Conservation (phyloP, 2,113 vertebrate genomes). For the Mobula birostris region DNA sequence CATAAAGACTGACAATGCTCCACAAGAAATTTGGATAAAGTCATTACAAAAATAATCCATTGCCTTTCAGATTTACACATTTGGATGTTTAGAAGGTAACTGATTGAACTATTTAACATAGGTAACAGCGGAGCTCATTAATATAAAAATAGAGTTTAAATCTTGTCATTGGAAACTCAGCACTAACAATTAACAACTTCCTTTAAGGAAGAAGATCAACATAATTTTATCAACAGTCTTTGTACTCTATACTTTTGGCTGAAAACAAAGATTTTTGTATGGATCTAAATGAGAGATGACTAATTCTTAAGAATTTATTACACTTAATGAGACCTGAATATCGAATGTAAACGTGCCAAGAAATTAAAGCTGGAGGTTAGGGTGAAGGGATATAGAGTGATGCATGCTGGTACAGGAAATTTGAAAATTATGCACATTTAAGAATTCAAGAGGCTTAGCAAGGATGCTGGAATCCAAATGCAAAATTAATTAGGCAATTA, state of each 20-base stretch:
- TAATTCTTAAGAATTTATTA: not conserved
- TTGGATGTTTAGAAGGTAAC: not conserved
- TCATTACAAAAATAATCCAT: not conserved
- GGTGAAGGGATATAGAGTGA: not conserved
- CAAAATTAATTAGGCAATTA: conserved; percentile 26
- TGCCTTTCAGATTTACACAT: not conserved
- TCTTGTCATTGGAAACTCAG: not conserved
- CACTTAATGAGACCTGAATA: not conserved
- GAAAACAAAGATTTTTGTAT: not conserved
- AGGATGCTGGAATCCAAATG: conserved; percentile 17
- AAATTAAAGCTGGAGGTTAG: not conserved
- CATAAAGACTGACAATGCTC: not conserved
- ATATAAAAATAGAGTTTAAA: not conserved
- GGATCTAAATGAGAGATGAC: not conserved
- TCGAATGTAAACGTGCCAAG: not conserved
- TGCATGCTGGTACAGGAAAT: not conserved
- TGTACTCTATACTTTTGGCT: not conserved
- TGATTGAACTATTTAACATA: not conserved
- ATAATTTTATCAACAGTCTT: not conserved
- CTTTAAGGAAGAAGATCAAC: not conserved
- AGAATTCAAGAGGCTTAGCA: conserved; percentile 3
- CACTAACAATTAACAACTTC: not conserved
- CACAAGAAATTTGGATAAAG: not conserved
- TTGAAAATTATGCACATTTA: not conserved
- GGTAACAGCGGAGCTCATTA: not conserved